Evolutionary conservation across 2,888 invertebrate species (phyloP).

Genomic region (Cephus spinipes): DNA sequence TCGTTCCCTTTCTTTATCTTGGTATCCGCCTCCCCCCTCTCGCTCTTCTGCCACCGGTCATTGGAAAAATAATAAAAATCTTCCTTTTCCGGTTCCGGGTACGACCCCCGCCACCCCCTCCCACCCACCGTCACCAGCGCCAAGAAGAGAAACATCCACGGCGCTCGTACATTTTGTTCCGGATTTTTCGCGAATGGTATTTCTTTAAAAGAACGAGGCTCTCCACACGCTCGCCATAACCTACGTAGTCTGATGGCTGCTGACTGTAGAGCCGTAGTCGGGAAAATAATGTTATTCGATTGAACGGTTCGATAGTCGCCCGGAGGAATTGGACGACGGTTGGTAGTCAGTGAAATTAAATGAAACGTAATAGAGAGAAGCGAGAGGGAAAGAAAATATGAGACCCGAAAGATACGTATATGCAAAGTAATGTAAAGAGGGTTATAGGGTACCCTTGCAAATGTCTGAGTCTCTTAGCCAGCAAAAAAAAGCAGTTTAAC

Average conservation of each 20-base stretch:
- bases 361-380: background rate
- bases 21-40: background rate
- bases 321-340: conserved; percentile 18
- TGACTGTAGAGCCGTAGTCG: conserved; percentile 13
- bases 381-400: background rate
- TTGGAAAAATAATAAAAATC: conserved; percentile 51
- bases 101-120: background rate
- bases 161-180: conserved; percentile 39
- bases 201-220: background rate
- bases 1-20: background rate
- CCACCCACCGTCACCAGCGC: background rate
- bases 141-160: background rate
- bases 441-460: background rate
- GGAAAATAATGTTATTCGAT: conserved; percentile 47
- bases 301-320: conserved; percentile 38
- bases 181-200: conserved; percentile 35
- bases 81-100: conserved; percentile 24
- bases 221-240: background rate
- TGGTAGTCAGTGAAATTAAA: background rate
- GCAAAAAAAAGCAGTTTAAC: background rate
- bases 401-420: background rate
- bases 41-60: conserved; percentile 23
- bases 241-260: background rate
- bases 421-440: background rate
- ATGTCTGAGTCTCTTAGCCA: background rate